Base-by-base conservation (phyloP, 2,797 vertebrate genomes). In the Gallinago stenura region DNA sequence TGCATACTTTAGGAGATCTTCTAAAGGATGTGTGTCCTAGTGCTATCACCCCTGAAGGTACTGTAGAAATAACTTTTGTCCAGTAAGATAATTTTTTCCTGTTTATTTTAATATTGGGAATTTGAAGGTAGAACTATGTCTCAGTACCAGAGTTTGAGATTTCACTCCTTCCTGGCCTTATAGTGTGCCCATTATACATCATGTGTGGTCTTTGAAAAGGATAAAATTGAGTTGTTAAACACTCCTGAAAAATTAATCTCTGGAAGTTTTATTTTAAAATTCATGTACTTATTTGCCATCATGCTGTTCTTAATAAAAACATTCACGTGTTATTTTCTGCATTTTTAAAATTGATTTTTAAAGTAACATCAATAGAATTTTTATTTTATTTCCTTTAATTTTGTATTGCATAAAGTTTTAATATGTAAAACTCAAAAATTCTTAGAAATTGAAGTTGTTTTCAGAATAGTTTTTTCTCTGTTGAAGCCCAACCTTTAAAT, bases 1-100 rank as follows among this genome's bases (percentile, higher is more conserved):
- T 97, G 33, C 98, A 99, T 95, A 99, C 99, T 6, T 97, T 99
- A 56, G 99, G 99, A 50, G 99, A 99, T 97, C 98, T 99, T 85
- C 98, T 99, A 87, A 99, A 98, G 97, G 99, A 99, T 97, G 97
- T 98, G 96, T 99, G 98, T 97, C 99, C 99, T 56, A 95, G 98
- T 92, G 99, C 99, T 79, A 25, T 99, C 83, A 48, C 97, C 66
- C 91, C 96, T 65, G 98, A 99, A 91, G 99, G 99, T 99, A 98
- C 77, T 66, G 73, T 80, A 54, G 43, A 60, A 90, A 89, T 45
- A 68, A 69, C 6, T 72, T 62, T 18, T 68, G 14, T 57, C 54
- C 30, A 72, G 22, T 73, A 68, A 76, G 50, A 37, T 25, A 15
- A 5, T 54, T 66, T 56, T 56, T 89, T 72, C 35, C 17, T 68